Base-by-base conservation (phyloP, 2,888 invertebrate genomes). In the Cetonia aurata region DNA sequence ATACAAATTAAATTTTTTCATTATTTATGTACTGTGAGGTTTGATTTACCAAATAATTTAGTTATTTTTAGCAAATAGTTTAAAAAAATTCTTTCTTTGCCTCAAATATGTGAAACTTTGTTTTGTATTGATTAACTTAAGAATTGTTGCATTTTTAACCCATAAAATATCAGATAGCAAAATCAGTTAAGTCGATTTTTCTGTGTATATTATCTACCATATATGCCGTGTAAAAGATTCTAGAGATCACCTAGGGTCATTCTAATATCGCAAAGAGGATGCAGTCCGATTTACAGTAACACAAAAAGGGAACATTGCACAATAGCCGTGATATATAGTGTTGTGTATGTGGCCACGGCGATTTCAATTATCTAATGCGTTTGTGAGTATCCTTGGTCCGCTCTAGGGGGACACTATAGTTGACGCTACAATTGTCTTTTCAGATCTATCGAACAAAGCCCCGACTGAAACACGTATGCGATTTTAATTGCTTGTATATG, bases 221-320 rank as follows among this genome's bases (percentile, higher is more conserved):
- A 37, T 8, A 8, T 8, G 1, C 1, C 1, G 37, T 37, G 9
- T 37, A 37, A 37, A 37, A 37, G 37, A 8, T 10, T 37, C 4
- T 37, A 37, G 4, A 8, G 37, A 37, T 37, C 37, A 8, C 37
- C 37, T 37, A 6, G 37, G 15, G 50, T 50, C 31, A 37, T 65
- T 55, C 69, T 72, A 72, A 72, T 74, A 71, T 69, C 15, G 67
- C 70, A 71, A 70, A 72, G 67, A 68, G 68, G 66, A 69, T 67
- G 69, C 71, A 72, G 59, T 71, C 41, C 46, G 72, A 71, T 74
- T 75, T 75, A 70, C 71, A 74, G 69, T 71, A 72, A 68, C 48
- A 25, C 41, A 68, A 65, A 53, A 69, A 53, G 66, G 41, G 56
- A 66, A 69, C 41, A 52, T 17, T 50, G 9, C 31, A 69, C 52